Conservation (phyloP, 2,113 vertebrate species). For the Semnornis frantzii region DNA sequence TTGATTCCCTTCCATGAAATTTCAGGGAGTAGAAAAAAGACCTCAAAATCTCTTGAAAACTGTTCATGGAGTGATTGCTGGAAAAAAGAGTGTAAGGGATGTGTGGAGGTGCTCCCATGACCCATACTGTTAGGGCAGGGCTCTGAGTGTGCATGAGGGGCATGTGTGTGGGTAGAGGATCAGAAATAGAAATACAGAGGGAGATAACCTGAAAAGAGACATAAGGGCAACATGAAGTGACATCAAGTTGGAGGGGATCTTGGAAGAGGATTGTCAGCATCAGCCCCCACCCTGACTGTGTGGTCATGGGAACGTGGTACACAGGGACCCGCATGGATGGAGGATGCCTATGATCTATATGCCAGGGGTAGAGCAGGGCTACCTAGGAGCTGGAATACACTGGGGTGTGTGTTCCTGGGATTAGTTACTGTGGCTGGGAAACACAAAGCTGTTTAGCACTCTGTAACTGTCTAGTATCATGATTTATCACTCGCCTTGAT, state of each 20-base stretch:
- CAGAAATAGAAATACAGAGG: neutral
- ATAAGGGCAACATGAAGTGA: accelerated
- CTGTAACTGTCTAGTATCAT: neutral
- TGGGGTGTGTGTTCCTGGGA: neutral
- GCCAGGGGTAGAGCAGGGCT: accelerated
- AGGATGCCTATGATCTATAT: accelerated
- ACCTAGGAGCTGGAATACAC: accelerated
- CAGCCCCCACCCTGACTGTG: neutral
- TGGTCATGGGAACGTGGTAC: accelerated
- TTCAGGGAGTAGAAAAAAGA: neutral
- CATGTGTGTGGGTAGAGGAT: accelerated
- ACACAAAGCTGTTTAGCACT: accelerated
- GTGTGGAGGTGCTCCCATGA: accelerated
- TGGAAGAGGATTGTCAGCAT: accelerated
- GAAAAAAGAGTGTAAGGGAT: neutral
- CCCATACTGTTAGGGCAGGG: neutral
- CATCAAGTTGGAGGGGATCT: no score
- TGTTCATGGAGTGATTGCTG: neutral
- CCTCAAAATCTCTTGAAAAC: neutral
- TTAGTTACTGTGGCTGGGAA: neutral
- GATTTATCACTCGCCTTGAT: neutral
- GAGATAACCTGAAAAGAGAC: neutral
- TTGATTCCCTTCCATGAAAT: neutral
- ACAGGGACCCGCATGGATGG: neutral
- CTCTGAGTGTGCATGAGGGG: accelerated